Percentiles rank a stretch among this genome's conserved stretches.
These are phyloP conservation scores for Corticium candelabrum DNA, from an alignment of 37 sponge, comb jelly and placozoan species.

Conservation along the genomic window DNA sequence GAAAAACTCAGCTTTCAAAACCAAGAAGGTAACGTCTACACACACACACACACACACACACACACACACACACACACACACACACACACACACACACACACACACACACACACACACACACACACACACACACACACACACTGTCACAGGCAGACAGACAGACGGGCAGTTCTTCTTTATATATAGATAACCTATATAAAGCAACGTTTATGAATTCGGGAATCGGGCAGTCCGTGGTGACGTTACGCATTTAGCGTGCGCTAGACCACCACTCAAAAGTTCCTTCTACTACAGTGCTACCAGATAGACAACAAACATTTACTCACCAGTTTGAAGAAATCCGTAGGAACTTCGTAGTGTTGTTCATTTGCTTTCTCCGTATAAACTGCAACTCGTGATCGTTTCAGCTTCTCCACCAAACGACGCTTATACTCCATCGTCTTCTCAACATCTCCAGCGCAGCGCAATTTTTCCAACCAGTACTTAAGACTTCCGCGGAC, in stretches of 20 bases:
- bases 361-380: conserved; percentile 22
- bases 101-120: conserved; percentile 2
- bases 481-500: too few species aligned
- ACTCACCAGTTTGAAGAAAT: conserved; percentile 9
- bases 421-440: neutral
- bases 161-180: neutral
- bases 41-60: conserved; percentile 5
- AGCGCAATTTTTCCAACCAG: neutral
- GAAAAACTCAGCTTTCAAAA: too few species aligned
- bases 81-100: conserved; percentile 5
- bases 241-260: too few species aligned
- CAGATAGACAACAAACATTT: too few species aligned
- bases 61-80: conserved; percentile 5
- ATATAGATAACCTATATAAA: neutral
- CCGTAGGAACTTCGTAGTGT: conserved; percentile 29
- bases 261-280: too few species aligned
- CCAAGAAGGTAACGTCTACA: too few species aligned
- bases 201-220: neutral
- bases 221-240: too few species aligned
- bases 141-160: too few species aligned
- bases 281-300: too few species aligned
- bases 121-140: neutral
- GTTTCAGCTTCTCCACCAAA: conserved; percentile 15
- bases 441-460: conserved; percentile 18
- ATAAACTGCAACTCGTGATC: neutral